phyloP scores from a whole-genome alignment of 2,797 vertebrate genomes.

The Otolemur crassicaudatus region DNA sequence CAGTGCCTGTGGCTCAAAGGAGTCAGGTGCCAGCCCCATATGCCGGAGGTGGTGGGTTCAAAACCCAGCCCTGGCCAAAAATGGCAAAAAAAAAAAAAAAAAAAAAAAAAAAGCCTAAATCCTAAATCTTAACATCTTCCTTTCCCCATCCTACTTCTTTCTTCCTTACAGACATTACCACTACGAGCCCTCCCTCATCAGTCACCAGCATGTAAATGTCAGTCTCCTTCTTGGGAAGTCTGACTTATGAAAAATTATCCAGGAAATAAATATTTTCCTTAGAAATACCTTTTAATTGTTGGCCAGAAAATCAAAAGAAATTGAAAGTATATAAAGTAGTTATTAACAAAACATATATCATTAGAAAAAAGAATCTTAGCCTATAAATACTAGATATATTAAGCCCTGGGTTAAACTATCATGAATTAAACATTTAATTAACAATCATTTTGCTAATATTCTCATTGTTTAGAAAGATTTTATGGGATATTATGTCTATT shows the following conservation, averaged over 20 bases:
- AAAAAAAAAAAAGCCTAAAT: background rate
- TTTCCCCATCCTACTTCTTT: background rate
- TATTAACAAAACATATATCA: background rate
- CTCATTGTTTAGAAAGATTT: background rate
- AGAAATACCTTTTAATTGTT: background rate
- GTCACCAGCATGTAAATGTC: background rate
- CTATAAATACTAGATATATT: background rate
- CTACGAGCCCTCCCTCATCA: background rate
- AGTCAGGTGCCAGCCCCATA: no score
- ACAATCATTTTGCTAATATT: background rate
- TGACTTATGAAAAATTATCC: background rate
- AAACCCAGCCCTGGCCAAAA: no score
- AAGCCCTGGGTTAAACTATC: background rate
- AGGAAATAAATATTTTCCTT: background rate
- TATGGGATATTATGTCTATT: background rate
- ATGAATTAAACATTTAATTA: background rate
- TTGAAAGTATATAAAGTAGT: background rate
- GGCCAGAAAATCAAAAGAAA: background rate
- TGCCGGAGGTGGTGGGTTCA: no score
- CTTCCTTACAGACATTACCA: background rate
- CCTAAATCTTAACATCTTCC: background rate
- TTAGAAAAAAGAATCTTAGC: background rate
- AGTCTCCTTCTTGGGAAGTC: background rate
- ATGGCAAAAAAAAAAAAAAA: no score
- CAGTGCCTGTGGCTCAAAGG: no score